phyloP scores from a whole-genome alignment of 2,888 invertebrate species.

The Priocnemis perturbator region DNA sequence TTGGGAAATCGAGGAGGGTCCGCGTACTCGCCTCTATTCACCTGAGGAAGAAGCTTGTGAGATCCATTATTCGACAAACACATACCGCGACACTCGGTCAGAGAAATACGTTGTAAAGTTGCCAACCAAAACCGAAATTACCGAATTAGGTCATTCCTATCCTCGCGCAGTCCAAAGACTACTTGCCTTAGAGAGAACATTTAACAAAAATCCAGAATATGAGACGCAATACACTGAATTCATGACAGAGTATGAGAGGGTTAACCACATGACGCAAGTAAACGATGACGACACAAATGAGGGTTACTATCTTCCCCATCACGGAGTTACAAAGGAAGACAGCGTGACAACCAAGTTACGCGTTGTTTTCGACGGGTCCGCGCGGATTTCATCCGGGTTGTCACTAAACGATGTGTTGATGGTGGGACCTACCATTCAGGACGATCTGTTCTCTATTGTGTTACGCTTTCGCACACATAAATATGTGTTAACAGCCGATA shows the following conservation, averaged over 20 bases:
- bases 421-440: slow-evolving; percentile 6
- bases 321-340: slow-evolving; percentile 5
- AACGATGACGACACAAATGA: neutral
- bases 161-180: neutral
- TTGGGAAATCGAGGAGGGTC: no score
- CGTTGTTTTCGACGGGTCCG: slow-evolving; percentile 18
- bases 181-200: neutral
- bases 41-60: neutral
- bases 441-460: no score
- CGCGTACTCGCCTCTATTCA: neutral
- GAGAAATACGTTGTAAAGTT: slow-evolving; percentile 9
- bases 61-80: neutral
- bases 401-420: slow-evolving; percentile 16
- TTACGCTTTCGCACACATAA: no score
- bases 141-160: neutral
- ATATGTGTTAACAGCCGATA: no score
- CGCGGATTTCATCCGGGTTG: neutral
- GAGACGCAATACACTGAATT: neutral
- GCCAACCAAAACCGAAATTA: neutral
- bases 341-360: no score
- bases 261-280: slow-evolving; percentile 2
- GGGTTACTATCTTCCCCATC: slow-evolving; percentile 13
- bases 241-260: slow-evolving; percentile 7
- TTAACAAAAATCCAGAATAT: neutral
- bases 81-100: neutral